Evolutionary conservation across 2,797 vertebrate genomes (phyloP), one percentile per base, ranked within the genome.

Genomic region (Heteromormyrus szaboi): DNA sequence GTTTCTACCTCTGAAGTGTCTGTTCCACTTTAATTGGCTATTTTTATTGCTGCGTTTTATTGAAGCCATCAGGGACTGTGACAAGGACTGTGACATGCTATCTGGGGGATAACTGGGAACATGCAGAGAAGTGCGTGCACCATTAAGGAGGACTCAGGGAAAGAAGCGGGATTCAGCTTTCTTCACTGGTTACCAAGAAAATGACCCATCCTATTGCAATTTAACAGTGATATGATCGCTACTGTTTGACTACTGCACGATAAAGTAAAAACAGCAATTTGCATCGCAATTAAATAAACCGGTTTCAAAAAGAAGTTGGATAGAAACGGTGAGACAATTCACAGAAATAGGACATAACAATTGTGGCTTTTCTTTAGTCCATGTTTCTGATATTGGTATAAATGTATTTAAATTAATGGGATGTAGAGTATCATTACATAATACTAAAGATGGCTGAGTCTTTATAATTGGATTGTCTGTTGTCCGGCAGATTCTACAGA

Each of bases 31-130:
- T 96, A 96, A 96, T 95, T 94, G 94, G 94, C 95, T 96, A 95
- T 96, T 96, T 96, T 96, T 96, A 96, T 96, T 96, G 95, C 94
- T 95, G 96, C 94, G 96, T 96, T 96, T 96, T 96, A 96, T 93
- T 92, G 93, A 91, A 93, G 94, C 94, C 95, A 94, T 94, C 92
- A 94, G 95, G 95, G 96, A 96, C 46, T 94, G 93, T 96, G 94
- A 95, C 94, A 94, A 96, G 95, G 96, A 95, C 93, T 95, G 95
- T 95, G 95, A 95, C 94, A 95, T 95, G 50, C 94, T 95, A 95
- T 94, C 93, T 87, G 91, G 92, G 92, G 91, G 92, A 90, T 87
- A 88, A 41, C 56, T 81, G 81, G 19, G 85, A 85, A 87, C 72
- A 88, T 14, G 65, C 29, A 72, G 29, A 72, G 53, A 59, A 9